A percentile compares a stretch with the other conserved stretches of the same genome.
These are phyloP conservation scores for Thaumetopoea pityocampa DNA, from an alignment of 1,140 invertebrate genomes.

Conservation along the genomic window DNA sequence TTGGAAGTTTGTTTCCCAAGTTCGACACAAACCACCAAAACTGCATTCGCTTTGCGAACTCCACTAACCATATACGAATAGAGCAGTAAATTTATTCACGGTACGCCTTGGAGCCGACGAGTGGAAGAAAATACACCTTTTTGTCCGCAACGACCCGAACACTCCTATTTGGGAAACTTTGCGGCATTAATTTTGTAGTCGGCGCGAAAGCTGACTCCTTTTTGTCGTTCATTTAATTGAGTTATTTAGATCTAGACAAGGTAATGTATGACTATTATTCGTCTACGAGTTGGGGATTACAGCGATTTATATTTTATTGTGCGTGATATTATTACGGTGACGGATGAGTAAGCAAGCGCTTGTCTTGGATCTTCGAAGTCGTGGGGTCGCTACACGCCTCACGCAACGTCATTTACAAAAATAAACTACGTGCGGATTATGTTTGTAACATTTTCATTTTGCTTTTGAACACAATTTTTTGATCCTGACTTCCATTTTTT, in stretches of 20 bases:
- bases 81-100: constrained; percentile 10
- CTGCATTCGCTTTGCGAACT: constrained; percentile 13
- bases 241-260: not conserved
- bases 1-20: too few relatives aligned
- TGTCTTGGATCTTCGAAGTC: too few relatives aligned
- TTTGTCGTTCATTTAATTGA: constrained; percentile 3
- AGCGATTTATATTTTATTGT: too few relatives aligned
- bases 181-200: constrained; percentile 7
- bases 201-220: constrained; percentile 1
- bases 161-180: constrained; percentile 5
- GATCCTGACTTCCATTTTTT: too few relatives aligned
- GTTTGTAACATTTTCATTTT: too few relatives aligned
- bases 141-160: constrained; percentile 1
- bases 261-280: not conserved
- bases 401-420: too few relatives aligned
- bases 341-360: too few relatives aligned
- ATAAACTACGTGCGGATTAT: too few relatives aligned
- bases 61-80: constrained; percentile 6
- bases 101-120: not conserved
- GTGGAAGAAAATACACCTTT: constrained; percentile 8
- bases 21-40: constrained; percentile 11
- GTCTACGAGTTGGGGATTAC: too few relatives aligned
- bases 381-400: too few relatives aligned
- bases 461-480: too few relatives aligned
- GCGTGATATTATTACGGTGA: too few relatives aligned